Evolutionary conservation across 2,797 vertebrate species (phyloP).

Genomic region (Poecilia gillii): DNA sequence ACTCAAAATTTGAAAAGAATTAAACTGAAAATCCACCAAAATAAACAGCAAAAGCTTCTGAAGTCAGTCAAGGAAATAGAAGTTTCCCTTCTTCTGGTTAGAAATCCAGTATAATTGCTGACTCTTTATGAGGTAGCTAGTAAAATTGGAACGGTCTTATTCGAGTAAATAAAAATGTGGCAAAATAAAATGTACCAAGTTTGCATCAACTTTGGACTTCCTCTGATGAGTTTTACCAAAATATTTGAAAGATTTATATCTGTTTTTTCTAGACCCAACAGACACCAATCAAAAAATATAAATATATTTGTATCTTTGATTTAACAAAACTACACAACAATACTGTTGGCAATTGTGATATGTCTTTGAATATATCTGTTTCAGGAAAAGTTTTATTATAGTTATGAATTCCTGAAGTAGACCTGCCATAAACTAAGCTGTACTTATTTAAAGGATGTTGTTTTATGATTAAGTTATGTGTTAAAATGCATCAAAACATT

Average conservation of each 20-base stretch:
- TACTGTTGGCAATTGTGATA: background rate
- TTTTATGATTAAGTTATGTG: background rate
- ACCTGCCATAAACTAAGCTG: too few species aligned
- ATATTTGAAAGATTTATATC: background rate
- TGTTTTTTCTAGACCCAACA: background rate
- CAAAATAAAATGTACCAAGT: background rate
- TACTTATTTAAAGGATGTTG: background rate
- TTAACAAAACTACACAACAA: background rate
- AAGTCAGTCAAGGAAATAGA: background rate
- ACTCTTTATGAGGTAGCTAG: background rate
- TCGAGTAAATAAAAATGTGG: background rate
- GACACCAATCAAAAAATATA: background rate
- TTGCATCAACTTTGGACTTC: background rate
- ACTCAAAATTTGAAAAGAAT: conserved; percentile 24
- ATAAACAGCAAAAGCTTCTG: conserved; percentile 27
- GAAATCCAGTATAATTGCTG: conserved; percentile 33
- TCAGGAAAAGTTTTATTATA: background rate
- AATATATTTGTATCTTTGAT: background rate
- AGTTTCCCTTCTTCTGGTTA: conserved; percentile 11
- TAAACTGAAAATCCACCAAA: background rate
- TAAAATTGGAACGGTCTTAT: background rate
- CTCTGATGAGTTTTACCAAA: background rate
- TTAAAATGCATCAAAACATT: background rate
- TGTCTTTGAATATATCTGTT: background rate
- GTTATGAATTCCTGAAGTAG: background rate